A percentile compares a stretch with the other conserved stretches of the same genome.
These are phyloP conservation scores for Zaprionus ghesquierei DNA, from an alignment of 1,140 invertebrate genomes.

Conservation along the genomic window DNA sequence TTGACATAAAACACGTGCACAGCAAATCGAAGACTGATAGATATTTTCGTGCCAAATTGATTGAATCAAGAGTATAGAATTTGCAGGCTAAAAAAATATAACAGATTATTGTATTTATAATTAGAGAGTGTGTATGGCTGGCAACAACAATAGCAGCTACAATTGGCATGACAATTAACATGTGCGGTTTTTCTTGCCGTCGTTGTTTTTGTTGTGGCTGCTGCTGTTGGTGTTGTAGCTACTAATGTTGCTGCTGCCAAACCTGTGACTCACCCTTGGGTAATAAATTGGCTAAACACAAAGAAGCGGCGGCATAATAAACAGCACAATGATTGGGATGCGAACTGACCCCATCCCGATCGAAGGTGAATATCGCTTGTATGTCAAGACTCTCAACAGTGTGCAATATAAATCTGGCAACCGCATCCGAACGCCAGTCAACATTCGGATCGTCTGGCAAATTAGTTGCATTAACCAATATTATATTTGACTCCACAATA, in stretches of 20 bases:
- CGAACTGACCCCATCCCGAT: constrained; percentile 93
- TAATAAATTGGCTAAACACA: constrained; percentile 89
- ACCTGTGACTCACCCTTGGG: constrained; percentile 85
- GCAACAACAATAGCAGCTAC: constrained; percentile 32
- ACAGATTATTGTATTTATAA: constrained; percentile 56
- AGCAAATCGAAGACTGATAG: constrained; percentile 91
- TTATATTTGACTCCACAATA: constrained; percentile 89
- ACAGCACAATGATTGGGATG: constrained; percentile 95
- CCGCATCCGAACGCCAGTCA: constrained; percentile 89
- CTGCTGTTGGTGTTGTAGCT: constrained; percentile 11
- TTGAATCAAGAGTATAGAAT: constrained; percentile 91
- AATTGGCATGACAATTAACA: constrained; percentile 72
- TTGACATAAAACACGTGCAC: constrained; percentile 89
- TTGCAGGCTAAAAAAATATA: constrained; percentile 86
- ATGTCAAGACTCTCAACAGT: constrained; percentile 89
- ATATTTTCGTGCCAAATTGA: constrained; percentile 94
- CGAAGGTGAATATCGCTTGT: constrained; percentile 95
- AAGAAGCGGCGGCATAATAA: constrained; percentile 90
- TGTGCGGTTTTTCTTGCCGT: constrained; percentile 29
- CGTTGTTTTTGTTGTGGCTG: constrained; percentile 15
- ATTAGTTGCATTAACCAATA: constrained; percentile 87
- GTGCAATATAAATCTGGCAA: constrained; percentile 89
- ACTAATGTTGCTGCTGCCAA: constrained; percentile 48
- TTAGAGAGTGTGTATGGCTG: constrained; percentile 40
- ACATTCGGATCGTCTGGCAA: constrained; percentile 89